Conservation (phyloP, 2,888 invertebrate genomes). For the Chrysina gloriosa region DNA sequence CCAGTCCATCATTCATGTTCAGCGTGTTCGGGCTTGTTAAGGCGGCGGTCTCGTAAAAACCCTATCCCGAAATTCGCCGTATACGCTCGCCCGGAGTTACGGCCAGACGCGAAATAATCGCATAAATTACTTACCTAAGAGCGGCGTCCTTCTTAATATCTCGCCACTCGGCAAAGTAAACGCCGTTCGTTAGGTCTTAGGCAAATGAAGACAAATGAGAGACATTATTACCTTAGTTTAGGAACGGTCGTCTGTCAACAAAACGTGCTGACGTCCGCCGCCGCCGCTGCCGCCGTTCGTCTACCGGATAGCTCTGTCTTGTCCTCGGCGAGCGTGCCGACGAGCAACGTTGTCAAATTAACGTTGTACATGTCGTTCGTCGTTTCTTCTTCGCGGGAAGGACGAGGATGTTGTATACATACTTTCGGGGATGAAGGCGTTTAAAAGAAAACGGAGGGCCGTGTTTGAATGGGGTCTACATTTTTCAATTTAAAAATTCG, state of each 20-base stretch:
- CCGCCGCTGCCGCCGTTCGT: no score
- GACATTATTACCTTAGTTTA: constrained; percentile 64
- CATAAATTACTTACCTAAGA: constrained; percentile 48
- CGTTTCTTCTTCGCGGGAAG: constrained; percentile 47
- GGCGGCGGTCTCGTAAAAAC: no score
- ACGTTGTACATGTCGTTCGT: constrained; percentile 50
- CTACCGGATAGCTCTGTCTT: constrained; percentile 54
- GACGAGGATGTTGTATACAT: no score
- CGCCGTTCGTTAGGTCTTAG: constrained; percentile 58
- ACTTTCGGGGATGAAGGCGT: no score
- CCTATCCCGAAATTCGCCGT: no score
- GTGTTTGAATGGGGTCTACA: no score
- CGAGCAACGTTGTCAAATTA: constrained; percentile 57
- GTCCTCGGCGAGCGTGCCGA: constrained; percentile 50
- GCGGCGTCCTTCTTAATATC: constrained; percentile 54
- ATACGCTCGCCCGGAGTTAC: no score
- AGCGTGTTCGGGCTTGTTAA: no score
- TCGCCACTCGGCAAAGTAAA: constrained; percentile 52
- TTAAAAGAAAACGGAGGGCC: no score
- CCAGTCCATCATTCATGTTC: no score
- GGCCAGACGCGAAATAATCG: constrained; percentile 48
- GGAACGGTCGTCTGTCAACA: constrained; percentile 59
- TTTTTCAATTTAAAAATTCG: no score
- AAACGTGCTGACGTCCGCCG: constrained; percentile 54
- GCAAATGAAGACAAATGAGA: constrained; percentile 65